Base-by-base conservation (phyloP, 2,888 invertebrate species). In the Amblyjoppa fuscipennis region DNA sequence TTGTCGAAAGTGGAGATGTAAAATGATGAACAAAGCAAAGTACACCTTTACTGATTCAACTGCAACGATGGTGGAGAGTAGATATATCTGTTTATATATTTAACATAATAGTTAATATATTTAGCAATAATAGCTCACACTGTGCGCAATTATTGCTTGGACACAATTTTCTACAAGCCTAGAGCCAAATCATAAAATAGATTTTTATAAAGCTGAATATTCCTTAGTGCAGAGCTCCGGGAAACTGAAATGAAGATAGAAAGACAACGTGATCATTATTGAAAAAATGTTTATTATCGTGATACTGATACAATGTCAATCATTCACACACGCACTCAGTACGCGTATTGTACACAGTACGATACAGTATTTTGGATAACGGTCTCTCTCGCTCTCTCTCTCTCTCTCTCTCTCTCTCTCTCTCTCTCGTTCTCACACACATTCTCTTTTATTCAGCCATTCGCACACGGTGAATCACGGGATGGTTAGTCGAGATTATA, bases 201-300 rank as follows among this genome's bases (percentile, higher is more conserved):
- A 64, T n/a, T 64, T 6, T 64, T 34, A 31, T 64, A 16, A 16
- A 16, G 34, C 34, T 64, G 31, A 59, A 59, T 49, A 53, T 13
- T 25, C 25, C 25, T 25, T 28, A 64, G 64, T n/a, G 34, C 16
- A 2, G 31, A 16, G 16, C 16, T 31, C 16, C 6, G 64, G 6
- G 91, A 92, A 93, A 93, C 92, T 92, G 90, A 93, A 91, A 90
- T 90, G 89, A 89, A 92, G 49, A 64, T 69, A 80, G 41, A 20
- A 28, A 45, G 28, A 73, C 13, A 49, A 3, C 1, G n/a, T 91
- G 89, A 28, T 59, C 81, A 87, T 89, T 93, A 91, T 89, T 93
- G 91, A 91, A 93, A 93, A 93, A 93, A 91, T 91, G 91, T 93
- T 93, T 93, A 93, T 93, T 93, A 87, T 88, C 88, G 89, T 91